Percentiles rank a stretch among this genome's conserved stretches.
phyloP scores from a whole-genome alignment of 2,888 invertebrate species.

The Rhopalosiphum nymphaeae region DNA sequence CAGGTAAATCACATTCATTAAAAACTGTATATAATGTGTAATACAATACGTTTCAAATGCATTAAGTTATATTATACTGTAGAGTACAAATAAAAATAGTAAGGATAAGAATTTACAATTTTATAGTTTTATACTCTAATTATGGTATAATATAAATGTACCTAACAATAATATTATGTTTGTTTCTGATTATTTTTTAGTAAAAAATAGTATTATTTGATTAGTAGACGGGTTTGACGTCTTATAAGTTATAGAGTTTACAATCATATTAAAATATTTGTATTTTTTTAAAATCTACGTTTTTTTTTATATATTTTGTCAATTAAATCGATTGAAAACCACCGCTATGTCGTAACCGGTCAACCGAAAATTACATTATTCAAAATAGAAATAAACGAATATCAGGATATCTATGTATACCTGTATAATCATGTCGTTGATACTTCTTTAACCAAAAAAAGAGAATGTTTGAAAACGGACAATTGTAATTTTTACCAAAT shows the following conservation, averaged over 20 bases:
- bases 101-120: neutral
- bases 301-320: slow-evolving; percentile 9
- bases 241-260: slow-evolving; percentile 14
- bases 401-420: neutral
- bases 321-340: slow-evolving; percentile 8
- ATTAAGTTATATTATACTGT: neutral
- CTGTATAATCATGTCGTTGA: neutral
- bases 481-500: neutral
- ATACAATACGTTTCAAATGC: neutral
- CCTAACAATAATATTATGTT: neutral
- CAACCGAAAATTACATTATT: slow-evolving; percentile 49
- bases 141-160: neutral
- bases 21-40: neutral
- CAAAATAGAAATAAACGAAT: neutral
- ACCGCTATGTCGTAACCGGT: slow-evolving; percentile 7
- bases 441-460: neutral
- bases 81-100: neutral
- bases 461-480: neutral
- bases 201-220: neutral
- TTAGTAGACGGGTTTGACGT: neutral
- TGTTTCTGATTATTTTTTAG: neutral
- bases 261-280: neutral
- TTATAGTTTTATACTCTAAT: neutral
- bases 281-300: neutral
- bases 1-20: too few relatives aligned